Evolutionary conservation across 2,113 vertebrate genomes (phyloP).

Genomic region (Sceloporus undulatus): DNA sequence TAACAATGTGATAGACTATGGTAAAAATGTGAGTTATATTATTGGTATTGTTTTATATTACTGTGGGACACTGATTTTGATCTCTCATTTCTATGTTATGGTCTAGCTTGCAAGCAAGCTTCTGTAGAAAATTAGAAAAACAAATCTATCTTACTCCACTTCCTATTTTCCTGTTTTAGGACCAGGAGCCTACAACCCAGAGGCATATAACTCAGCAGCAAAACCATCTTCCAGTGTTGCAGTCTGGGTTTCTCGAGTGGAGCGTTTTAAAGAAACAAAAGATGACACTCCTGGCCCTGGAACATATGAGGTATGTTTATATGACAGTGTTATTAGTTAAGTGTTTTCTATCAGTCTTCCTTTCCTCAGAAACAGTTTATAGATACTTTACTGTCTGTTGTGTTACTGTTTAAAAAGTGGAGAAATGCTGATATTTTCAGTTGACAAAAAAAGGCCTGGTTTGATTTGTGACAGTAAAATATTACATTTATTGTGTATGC

Average conservation of each 20-base stretch:
- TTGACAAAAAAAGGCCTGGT: neutral
- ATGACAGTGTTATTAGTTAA: neutral
- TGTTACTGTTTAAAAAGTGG: neutral
- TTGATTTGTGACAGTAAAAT: neutral
- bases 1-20: neutral
- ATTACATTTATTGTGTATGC: neutral
- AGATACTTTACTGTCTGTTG: neutral
- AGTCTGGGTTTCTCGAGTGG: slow-evolving; percentile 72
- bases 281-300: slow-evolving; percentile 78
- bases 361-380: neutral
- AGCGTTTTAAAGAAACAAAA: slow-evolving; percentile 76
- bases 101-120: slow-evolving; percentile 22
- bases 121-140: slow-evolving; percentile 20
- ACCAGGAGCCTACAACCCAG: slow-evolving; percentile 76
- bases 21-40: neutral
- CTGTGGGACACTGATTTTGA: neutral
- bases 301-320: slow-evolving; percentile 78
- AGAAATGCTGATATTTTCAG: neutral
- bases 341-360: neutral
- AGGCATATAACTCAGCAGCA: slow-evolving; percentile 72
- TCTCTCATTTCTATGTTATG: neutral
- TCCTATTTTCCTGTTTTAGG: slow-evolving; percentile 67
- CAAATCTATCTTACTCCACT: slow-evolving; percentile 13
- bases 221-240: slow-evolving; percentile 69
- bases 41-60: neutral